These are phyloP conservation scores for Silurus aristotelis DNA, from an alignment of 2,797 vertebrate genomes.

Conservation along the genomic window DNA sequence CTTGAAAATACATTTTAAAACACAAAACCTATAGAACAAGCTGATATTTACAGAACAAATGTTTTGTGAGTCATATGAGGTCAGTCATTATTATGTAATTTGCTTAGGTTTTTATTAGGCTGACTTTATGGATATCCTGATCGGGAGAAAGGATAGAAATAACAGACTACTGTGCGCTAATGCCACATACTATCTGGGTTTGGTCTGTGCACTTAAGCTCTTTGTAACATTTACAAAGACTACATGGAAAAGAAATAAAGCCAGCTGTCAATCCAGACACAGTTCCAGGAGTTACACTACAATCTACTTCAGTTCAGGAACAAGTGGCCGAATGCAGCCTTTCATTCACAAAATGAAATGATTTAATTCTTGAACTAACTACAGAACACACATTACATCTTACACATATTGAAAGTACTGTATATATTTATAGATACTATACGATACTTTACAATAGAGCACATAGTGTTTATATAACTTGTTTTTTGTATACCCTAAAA, in stretches of 20 bases:
- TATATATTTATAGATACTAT: too few species aligned
- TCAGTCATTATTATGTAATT: conserved; percentile 16
- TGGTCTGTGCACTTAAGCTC: background rate
- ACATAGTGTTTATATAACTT: background rate
- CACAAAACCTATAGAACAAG: background rate
- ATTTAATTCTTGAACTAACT: background rate
- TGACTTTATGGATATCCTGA: conserved; percentile 16
- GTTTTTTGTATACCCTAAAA: background rate
- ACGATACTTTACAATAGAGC: background rate
- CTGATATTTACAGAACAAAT: background rate
- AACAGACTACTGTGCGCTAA: conserved; percentile 4
- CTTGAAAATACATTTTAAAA: background rate
- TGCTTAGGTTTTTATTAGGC: conserved; percentile 13
- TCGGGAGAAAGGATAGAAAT: conserved; percentile 9
- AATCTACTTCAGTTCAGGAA: background rate
- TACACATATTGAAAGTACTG: too few species aligned
- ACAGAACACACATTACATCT: background rate
- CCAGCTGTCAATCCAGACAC: background rate
- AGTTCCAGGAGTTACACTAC: background rate
- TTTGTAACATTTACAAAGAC: conserved; percentile 17
- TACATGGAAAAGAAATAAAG: conserved; percentile 10
- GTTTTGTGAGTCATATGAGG: background rate
- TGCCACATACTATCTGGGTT: background rate
- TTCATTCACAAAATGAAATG: background rate
- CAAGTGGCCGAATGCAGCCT: background rate